phyloP scores from a whole-genome alignment of 2,113 vertebrate genomes.

The Lamprologus callipterus region DNA sequence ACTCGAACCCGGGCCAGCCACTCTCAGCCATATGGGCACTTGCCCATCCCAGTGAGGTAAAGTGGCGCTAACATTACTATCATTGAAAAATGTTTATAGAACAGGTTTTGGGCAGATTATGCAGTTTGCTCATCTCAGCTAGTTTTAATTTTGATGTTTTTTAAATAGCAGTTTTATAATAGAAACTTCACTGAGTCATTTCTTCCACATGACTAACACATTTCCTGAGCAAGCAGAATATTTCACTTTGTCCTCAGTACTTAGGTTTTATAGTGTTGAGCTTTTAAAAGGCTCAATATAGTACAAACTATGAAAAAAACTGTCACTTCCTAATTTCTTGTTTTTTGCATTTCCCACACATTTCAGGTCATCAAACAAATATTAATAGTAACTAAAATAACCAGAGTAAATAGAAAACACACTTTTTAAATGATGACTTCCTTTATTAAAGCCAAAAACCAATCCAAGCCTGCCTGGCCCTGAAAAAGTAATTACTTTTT shows the following conservation, averaged over 20 bases:
- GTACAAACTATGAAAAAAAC: neutral
- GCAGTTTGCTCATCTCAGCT: neutral
- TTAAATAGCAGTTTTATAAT: neutral
- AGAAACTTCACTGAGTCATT: neutral
- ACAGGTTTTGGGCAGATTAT: neutral
- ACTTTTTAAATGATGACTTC: neutral
- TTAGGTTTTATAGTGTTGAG: neutral
- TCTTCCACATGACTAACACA: neutral
- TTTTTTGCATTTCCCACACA: neutral
- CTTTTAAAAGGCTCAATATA: neutral
- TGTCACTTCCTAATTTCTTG: neutral
- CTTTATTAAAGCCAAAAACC: neutral
- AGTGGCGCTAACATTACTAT: neutral
- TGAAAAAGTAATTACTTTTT: neutral
- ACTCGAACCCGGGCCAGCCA: neutral
- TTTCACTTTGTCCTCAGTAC: neutral
- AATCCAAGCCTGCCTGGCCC: neutral
- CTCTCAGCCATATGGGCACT: neutral
- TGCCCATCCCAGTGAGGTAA: neutral
- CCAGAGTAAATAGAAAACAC: neutral
- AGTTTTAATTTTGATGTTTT: neutral
- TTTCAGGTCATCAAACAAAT: neutral
- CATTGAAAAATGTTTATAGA: neutral
- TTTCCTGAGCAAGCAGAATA: neutral
- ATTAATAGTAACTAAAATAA: neutral